Base-by-base conservation (phyloP, 2,888 invertebrate species). In the Galerucella calmariensis region DNA sequence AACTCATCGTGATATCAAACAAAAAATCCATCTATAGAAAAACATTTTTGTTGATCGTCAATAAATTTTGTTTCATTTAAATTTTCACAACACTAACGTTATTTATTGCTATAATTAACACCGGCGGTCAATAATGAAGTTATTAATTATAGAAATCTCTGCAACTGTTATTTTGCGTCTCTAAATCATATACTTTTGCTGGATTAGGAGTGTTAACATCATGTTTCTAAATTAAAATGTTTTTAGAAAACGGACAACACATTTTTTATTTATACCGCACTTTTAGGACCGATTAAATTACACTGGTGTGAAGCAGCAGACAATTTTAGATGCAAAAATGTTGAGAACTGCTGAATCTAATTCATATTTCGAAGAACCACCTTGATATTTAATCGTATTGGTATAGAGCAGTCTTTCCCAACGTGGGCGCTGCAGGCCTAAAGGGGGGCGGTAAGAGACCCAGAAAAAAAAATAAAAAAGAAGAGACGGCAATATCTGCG, bases 81-180 rank as follows among this genome's bases (percentile, higher is more conserved):
- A n/a, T 51, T 51, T 51, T n/a, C 51, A 51, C 51, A 6, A 6
- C 51, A n/a, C 14, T 1, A 14, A 6, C n/a, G 5, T 51, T 51
- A 51, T 51, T 51, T 51, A 51, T 51, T 51, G 51, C 5, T n/a
- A 51, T 51, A 51, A 51, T 51, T 51, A 51, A n/a, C n/a, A 0
- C n/a, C n/a, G n/a, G n/a, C n/a, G n/a, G 6, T 6, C n/a, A n/a
- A 51, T 51, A n/a, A 51, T n/a, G 51, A 14, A 8, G 14, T 0
- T 51, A 51, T 51, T 51, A 51, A 51, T 51, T 51, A 51, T 51
- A 51, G 51, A 51, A 8, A 51, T 51, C 51, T 14, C n/a, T n/a
- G 51, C 51, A 51, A 51, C 51, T 51, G 51, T 51, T 51, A 51
- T n/a, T 51, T 51, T n/a, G 51, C 14, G n/a, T 51, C n/a, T n/a